Conservation (phyloP, 2,888 invertebrate genomes). For the Noctua pronuba region DNA sequence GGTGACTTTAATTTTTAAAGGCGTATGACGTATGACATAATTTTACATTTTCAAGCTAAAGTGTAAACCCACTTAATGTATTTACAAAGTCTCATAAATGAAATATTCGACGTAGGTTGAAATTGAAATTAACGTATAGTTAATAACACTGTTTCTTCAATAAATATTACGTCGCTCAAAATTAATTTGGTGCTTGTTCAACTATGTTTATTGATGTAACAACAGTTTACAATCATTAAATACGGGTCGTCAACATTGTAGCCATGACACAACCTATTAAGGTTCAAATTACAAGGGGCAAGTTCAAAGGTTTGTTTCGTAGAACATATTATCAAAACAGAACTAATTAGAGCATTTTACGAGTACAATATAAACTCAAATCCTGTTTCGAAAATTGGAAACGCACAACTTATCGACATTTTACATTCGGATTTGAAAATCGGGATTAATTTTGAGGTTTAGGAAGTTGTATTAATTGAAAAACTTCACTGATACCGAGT, state of each 20-base stretch:
- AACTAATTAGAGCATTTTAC: conserved; percentile 57
- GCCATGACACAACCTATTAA: conserved; percentile 45
- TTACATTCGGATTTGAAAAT: conserved; percentile 34
- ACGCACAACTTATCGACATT: conserved; percentile 35
- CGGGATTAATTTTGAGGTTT: conserved; percentile 43
- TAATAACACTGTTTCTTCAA: conserved; percentile 41
- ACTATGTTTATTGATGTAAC: conserved; percentile 34
- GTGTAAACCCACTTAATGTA: not conserved
- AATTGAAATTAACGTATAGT: conserved; percentile 31
- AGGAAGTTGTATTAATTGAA: conserved; percentile 52
- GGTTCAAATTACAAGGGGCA: conserved; percentile 39
- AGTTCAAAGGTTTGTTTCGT: conserved; percentile 39
- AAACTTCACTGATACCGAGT: conserved; percentile 54
- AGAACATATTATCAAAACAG: conserved; percentile 39
- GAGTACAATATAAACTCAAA: conserved; percentile 43
- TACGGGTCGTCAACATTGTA: conserved; percentile 46
- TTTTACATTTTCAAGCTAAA: not conserved
- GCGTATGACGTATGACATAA: not conserved
- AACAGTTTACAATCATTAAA: conserved; percentile 53
- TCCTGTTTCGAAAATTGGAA: conserved; percentile 32
- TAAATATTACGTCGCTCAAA: conserved; percentile 27
- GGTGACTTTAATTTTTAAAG: conserved; percentile 2
- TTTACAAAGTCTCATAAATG: not conserved
- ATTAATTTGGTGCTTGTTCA: conserved; percentile 34
- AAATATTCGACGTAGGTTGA: not conserved